These are phyloP conservation scores for Miniopterus natalensis DNA, from an alignment of 2,113 vertebrate genomes.

Conservation along the genomic window DNA sequence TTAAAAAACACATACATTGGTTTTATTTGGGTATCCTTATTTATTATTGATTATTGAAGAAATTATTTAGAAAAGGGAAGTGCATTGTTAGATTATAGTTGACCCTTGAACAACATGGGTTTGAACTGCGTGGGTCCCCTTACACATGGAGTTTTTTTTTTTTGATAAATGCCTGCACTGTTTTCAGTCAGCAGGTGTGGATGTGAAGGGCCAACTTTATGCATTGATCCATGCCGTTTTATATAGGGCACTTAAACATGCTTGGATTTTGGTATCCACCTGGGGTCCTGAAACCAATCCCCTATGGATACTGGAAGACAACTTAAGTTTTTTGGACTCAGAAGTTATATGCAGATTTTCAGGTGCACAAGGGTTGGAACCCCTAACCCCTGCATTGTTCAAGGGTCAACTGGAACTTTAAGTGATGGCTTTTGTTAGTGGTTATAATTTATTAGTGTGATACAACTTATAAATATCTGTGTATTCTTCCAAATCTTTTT, in stretches of 20 bases:
- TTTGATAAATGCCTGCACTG: not conserved
- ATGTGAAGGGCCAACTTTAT: not conserved
- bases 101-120: not conserved
- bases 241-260: not conserved
- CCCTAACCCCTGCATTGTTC: not conserved
- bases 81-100: constrained; percentile 19
- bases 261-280: not conserved
- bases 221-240: not conserved
- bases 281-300: not conserved
- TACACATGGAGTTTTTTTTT: no score
- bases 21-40: constrained; percentile 8
- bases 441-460: constrained; percentile 20
- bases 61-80: constrained; percentile 40
- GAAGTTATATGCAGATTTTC: not conserved
- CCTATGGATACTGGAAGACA: not conserved
- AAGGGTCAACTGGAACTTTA: not conserved
- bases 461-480: constrained; percentile 1
- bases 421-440: constrained; percentile 46
- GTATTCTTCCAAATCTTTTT: constrained; percentile 27
- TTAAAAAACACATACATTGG: constrained; percentile 3
- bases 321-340: not conserved
- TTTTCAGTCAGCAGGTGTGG: not conserved
- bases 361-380: not conserved
- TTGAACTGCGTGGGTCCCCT: not conserved
- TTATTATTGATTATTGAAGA: constrained; percentile 27